Conservation (phyloP, 2,797 vertebrate genomes). For the Phataginus tetradactyla region DNA sequence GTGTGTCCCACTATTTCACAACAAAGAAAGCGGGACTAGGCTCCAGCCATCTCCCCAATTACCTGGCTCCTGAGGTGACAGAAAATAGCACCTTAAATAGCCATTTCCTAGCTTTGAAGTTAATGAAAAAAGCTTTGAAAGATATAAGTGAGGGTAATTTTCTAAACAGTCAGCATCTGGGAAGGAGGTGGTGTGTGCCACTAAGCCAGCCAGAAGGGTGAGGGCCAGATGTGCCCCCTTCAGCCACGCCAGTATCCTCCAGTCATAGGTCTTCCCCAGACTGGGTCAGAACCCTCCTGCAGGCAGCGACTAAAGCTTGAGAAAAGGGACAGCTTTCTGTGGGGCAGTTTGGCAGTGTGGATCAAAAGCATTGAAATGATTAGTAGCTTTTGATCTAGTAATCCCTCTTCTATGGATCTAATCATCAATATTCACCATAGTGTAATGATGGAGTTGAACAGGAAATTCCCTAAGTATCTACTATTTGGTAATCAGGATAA, state of each 20-base stretch:
- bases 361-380: neutral
- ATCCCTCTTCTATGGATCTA: neutral
- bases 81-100: slow-evolving; percentile 15
- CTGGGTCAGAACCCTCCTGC: neutral
- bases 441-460: neutral
- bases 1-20: neutral
- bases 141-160: neutral
- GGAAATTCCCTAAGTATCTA: neutral
- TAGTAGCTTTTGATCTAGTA: neutral
- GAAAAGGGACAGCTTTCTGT: neutral
- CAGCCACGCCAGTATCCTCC: neutral
- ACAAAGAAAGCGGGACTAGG: neutral
- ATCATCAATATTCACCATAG: no score
- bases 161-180: neutral
- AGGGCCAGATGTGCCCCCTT: neutral
- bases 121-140: neutral
- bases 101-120: slow-evolving; percentile 61
- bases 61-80: slow-evolving; percentile 41
- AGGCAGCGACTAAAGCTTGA: neutral
- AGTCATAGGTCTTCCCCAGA: neutral
- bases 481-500: neutral
- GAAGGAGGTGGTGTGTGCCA: neutral
- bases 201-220: accelerated
- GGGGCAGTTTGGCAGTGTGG: neutral
- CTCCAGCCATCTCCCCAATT: neutral